Evolutionary conservation across 2,888 invertebrate species (phyloP), one percentile per base, ranked within the genome.

Genomic region (Mellilla xanthometata): DNA sequence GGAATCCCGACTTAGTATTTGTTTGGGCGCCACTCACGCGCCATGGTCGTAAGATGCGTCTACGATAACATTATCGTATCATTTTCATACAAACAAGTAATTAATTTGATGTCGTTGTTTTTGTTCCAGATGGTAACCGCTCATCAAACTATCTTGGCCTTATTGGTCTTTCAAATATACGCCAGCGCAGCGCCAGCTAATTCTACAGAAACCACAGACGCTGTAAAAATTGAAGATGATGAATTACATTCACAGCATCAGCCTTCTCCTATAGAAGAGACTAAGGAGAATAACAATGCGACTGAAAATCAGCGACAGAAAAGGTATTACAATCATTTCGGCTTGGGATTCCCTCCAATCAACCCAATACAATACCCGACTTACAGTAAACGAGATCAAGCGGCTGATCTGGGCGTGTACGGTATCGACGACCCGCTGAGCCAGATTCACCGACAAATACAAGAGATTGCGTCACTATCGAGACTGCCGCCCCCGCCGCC

Each of bases 71-170:
- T 19, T 1, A 19, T 19, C 15, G 3, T 19, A 6, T 6, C 6
- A 19, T 19, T 19, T 19, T 5, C 15, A 5, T 19, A 19, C 15
- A 19, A 19, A 19, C 3, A 19, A 19, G 2, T 5, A 5, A 24
- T 27, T 15, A 29, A 4, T 23, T 6, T 15, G 1, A 19, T 19
- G 2, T 12, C n/a, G 8, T 15, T 9, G 12, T 42, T 56, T 53
- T 57, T 34, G 50, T 87, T 86, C 41, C 86, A 88, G 87, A 87
- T 87, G 86, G 67, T 60, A 61, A 60, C 40, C 48, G 24, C 64
- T 34, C 49, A 54, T 12, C 54, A 58, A 13, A 15, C 72, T 9
- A 15, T 77, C 36, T 46, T 78, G 45, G 66, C 66, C 41, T 47
- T 76, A 44, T 55, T 81, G 45, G 50, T 74, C 42, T 54, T 75